Evolutionary conservation across 2,113 vertebrate species (phyloP), one percentile per base, ranked within the genome.

Genomic region (Oreotrochilus melanogaster): DNA sequence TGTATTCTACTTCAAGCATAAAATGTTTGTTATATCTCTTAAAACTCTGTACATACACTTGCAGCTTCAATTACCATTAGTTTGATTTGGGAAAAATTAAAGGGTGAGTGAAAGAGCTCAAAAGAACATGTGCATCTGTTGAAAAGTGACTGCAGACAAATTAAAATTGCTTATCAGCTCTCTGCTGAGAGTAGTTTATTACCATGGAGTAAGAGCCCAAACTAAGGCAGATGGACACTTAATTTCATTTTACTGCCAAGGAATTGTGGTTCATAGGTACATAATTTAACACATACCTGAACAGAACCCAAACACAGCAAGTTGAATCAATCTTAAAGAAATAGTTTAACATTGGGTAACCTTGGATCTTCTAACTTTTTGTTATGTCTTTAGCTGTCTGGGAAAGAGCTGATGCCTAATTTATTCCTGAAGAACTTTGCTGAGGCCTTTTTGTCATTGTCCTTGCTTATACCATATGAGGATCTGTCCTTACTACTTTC

Each of bases 201-300:
- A 95, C 31, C 67, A 90, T 86, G 88, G 62, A 88, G 61, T 80
- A 90, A 79, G 51, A 86, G n/a, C 30, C 37, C 50, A 70, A 79
- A 54, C 31, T 86, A 58, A 83, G 72, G 56, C 88, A 95, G 92
- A 95, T 95, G 92, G 86, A 73, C 56, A 9, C 75, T 70, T 89
- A 79, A 92, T 93, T 95, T 95, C 42, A 74, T 92, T 96, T 90
- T 79, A 58, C 37, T 92, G 79, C 78, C 88, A 88, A 88, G 28
- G 42, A 78, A 58, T 83, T 71, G 64, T 86, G 56, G 48, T 86
- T 94, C 23, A 43, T 86, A 92, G 54, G 42, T 86, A 88, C 50
- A 61, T 58, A 88, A 89, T 94, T 96, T 94, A 82, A 88, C 82
- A 95, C 17, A 92, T 54, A 86, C 78, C 62, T 93, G 64, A 88